Evolutionary conservation across 1,140 invertebrate genomes (phyloP).

Genomic region (Lasioglossum albipes): DNA sequence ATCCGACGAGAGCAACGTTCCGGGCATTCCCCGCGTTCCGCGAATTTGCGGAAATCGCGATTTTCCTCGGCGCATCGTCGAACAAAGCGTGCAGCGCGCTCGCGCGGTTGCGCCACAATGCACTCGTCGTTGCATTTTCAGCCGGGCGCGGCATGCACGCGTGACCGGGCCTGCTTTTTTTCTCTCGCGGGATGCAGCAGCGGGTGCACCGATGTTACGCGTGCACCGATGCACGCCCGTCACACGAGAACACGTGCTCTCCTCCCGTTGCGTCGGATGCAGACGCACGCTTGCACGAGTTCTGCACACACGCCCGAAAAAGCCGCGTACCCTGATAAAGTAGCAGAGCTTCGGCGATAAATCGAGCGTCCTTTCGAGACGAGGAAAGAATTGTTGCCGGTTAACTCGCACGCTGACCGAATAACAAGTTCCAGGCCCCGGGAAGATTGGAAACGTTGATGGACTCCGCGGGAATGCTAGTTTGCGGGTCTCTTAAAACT

Average conservation of each 20-base stretch:
- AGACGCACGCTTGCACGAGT: conserved; percentile 19
- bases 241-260: conserved; percentile 41
- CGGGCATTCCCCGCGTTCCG: not conserved
- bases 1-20: not conserved
- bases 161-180: conserved; percentile 4
- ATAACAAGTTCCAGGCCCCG: no score
- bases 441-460: no score
- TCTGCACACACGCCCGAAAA: conserved; percentile 2
- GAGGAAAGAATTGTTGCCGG: not conserved
- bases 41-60: not conserved
- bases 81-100: not conserved
- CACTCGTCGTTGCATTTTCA: not conserved
- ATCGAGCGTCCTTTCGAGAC: not conserved
- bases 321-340: not conserved
- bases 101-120: not conserved
- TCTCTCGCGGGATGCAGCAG: conserved; percentile 1
- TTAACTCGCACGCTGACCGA: no score
- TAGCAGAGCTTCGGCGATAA: not conserved
- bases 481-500: not conserved
- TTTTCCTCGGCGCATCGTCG: conserved; percentile 1
- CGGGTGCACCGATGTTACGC: not conserved
- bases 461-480: no score
- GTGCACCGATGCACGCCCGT: conserved; percentile 27
- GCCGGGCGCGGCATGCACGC: not conserved
- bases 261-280: conserved; percentile 6